Evolutionary conservation across 2,888 invertebrate genomes (phyloP).

Genomic region (Drosophila mettleri): DNA sequence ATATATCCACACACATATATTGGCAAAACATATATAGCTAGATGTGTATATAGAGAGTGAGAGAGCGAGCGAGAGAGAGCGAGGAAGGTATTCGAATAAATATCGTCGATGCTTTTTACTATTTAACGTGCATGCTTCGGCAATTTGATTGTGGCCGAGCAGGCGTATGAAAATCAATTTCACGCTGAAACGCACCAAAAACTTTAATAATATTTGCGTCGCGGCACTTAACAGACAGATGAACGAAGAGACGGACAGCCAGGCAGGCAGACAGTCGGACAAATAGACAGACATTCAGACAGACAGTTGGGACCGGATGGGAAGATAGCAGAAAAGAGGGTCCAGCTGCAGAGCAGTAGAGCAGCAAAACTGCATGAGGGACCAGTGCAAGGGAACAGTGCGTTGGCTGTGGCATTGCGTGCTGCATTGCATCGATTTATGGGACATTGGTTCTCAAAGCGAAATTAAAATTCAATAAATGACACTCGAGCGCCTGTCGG

Average conservation of each 20-base stretch:
- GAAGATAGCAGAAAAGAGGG: constrained; percentile 31
- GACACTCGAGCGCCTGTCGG: constrained; percentile 63
- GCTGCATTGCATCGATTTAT: constrained; percentile 68
- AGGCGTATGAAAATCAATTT: constrained; percentile 82
- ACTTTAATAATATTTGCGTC: constrained; percentile 81
- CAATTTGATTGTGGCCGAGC: constrained; percentile 81
- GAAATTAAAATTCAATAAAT: constrained; percentile 76
- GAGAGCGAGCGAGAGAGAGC: not conserved
- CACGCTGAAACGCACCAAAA: constrained; percentile 81
- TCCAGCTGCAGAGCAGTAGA: constrained; percentile 40
- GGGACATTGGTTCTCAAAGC: constrained; percentile 62
- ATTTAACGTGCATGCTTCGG: constrained; percentile 79
- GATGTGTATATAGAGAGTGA: not conserved
- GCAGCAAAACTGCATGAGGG: not conserved
- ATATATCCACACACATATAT: constrained; percentile 18
- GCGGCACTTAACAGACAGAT: constrained; percentile 74
- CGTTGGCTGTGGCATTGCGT: constrained; percentile 35
- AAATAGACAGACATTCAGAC: constrained; percentile 4
- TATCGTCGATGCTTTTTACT: constrained; percentile 61
- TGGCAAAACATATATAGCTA: constrained; percentile 5
- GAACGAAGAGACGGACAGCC: constrained; percentile 20
- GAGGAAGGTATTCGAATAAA: constrained; percentile 29
- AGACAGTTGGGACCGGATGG: constrained; percentile 29
- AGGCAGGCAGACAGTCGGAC: constrained; percentile 1
- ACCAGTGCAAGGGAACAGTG: not conserved